phyloP scores from a whole-genome alignment of 2,113 vertebrate species.

The Sitta europaea region DNA sequence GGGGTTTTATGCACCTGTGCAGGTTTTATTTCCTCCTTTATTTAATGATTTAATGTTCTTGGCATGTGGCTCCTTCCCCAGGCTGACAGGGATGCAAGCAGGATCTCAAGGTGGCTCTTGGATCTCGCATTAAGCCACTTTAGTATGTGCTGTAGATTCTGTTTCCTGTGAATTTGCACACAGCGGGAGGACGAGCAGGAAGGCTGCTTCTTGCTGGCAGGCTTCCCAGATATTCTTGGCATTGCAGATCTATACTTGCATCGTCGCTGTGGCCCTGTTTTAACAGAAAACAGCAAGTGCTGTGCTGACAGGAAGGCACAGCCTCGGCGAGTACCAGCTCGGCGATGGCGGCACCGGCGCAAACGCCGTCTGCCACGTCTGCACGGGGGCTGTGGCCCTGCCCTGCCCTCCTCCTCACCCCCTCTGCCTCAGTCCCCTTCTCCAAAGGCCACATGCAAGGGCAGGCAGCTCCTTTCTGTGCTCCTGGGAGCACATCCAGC shows the following conservation, averaged over 20 bases:
- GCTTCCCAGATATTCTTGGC: slow-evolving; percentile 37
- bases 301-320: slow-evolving; percentile 1
- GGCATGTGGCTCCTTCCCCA: background rate
- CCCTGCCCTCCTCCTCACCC: background rate
- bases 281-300: slow-evolving; percentile 28
- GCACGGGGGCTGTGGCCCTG: fast-evolving
- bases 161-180: slow-evolving; percentile 39
- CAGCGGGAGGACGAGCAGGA: slow-evolving; percentile 53
- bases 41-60: background rate
- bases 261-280: background rate
- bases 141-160: slow-evolving; percentile 7
- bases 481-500: fast-evolving
- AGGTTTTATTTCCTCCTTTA: background rate
- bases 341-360: fast-evolving
- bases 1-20: background rate
- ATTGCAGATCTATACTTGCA: background rate
- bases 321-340: background rate
- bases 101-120: slow-evolving; percentile 17
- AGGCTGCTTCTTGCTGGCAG: slow-evolving; percentile 48
- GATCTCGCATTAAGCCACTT: background rate
- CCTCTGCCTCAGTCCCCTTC: background rate
- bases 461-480: background rate
- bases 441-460: fast-evolving
- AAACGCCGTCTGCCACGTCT: fast-evolving
- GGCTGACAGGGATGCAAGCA: background rate